These are phyloP conservation scores for Thamnophis sirtalis DNA, from an alignment of 2,113 vertebrate genomes.

Conservation along the genomic window DNA sequence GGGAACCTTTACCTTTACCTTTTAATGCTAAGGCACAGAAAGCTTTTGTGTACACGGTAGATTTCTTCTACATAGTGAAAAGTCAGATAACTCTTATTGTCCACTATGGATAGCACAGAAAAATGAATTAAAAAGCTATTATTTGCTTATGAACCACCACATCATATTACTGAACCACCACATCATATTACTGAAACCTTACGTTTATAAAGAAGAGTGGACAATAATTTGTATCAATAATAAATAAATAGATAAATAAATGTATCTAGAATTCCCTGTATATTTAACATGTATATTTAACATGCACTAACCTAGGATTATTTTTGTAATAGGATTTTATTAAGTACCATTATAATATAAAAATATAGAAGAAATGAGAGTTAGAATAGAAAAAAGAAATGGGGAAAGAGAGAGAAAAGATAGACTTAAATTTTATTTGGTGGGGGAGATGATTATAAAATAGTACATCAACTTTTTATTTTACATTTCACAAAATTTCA, in stretches of 20 bases:
- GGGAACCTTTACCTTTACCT: too few species aligned
- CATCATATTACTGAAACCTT: neutral
- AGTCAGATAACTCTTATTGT: neutral
- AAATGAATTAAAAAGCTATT: neutral
- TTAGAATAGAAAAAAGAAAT: neutral
- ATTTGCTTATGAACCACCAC: neutral
- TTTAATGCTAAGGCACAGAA: too few species aligned
- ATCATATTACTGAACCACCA: neutral
- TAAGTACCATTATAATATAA: neutral
- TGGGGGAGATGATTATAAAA: neutral
- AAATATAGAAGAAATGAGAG: neutral
- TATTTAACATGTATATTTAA: neutral
- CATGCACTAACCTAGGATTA: neutral
- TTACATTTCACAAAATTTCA: neutral
- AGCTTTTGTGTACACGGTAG: neutral
- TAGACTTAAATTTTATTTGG: neutral
- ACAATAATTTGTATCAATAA: neutral
- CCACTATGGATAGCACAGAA: neutral
- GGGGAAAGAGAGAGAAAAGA: neutral
- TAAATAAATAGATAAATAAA: neutral
- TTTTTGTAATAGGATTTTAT: neutral
- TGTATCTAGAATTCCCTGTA: neutral
- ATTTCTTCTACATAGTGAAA: neutral
- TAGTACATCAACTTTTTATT: neutral
- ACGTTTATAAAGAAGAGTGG: neutral